A percentile compares a stretch with the other conserved stretches of the same genome.
Evolutionary conservation across 2,888 invertebrate species (phyloP).

Genomic region (Lithophane leautieri): DNA sequence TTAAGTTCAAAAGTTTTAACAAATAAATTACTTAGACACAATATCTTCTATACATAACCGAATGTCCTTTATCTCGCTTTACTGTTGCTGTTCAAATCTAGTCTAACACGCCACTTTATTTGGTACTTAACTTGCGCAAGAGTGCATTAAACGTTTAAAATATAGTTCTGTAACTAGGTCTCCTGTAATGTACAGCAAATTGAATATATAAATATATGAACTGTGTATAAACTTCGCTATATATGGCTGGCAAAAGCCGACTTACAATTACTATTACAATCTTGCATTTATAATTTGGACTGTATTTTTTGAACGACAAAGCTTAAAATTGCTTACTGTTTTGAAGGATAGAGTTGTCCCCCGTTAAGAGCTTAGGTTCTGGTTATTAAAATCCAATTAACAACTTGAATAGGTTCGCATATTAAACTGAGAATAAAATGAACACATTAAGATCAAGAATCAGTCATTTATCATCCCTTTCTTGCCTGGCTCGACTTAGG

Average conservation of each 20-base stretch:
- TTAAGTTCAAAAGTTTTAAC: conserved; percentile 1
- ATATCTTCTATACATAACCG: conserved; percentile 33
- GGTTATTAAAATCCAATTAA: conserved; percentile 54
- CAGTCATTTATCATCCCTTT: conserved; percentile 46
- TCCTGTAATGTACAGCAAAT: conserved; percentile 50
- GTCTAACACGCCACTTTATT: conserved; percentile 57
- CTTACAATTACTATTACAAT: conserved; percentile 40
- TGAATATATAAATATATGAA: conserved; percentile 61
- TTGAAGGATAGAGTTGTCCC: conserved; percentile 27
- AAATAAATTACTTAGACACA: conserved; percentile 34
- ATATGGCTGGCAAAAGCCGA: conserved; percentile 41
- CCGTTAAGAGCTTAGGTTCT: conserved; percentile 42
- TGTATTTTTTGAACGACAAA: conserved; percentile 20
- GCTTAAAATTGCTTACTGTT: conserved; percentile 24
- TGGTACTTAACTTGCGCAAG: conserved; percentile 61
- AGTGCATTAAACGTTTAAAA: conserved; percentile 64
- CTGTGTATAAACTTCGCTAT: conserved; percentile 48
- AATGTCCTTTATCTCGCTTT: conserved; percentile 44
- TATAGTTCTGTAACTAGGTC: conserved; percentile 64
- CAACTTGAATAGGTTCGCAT: conserved; percentile 44
- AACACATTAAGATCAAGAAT: conserved; percentile 39
- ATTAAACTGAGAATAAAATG: conserved; percentile 46
- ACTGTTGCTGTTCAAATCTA: conserved; percentile 44
- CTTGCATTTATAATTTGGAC: conserved; percentile 22
- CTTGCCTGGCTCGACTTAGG: conserved; percentile 20